Evolutionary conservation across 2,113 vertebrate species (phyloP), one percentile per base, ranked within the genome.

Genomic region (Podiceps cristatus): DNA sequence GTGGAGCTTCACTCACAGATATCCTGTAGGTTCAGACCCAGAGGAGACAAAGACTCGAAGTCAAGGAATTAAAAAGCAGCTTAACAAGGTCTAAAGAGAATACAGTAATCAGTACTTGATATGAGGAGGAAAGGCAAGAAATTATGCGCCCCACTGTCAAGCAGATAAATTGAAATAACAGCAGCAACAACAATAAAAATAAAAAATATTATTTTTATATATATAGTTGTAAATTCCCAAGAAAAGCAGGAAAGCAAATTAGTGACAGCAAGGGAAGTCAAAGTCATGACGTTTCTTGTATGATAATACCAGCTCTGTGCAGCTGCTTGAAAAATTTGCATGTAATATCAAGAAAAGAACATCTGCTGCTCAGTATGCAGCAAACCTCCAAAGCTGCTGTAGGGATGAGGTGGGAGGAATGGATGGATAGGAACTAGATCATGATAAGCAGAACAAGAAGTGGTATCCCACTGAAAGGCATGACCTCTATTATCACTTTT

Each of bases 341-440:
- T 95, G 69, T 40, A 77, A 44, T 89, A 93, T 90, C 40, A 88
- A 72, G 91, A 78, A 78, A 94, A 92, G 82, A 97, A 96, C 96
- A 96, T 97, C 96, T 98, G 96, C 94, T 97, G 73, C 89, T 97
- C 96, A 91, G 93, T 96, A 97, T 97, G 93, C 94, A 72, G 66
- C 42, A 62, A 95, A 35, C 92, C 92, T 95, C 95, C 82, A 91
- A 53, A 84, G 67, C 67, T 90, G 58, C 88, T 73, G 37, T 76
- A 18, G 81, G 83, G 87, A 42, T 83, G 87, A 93, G 67, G 91
- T 95, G 56, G 94, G 91, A 97, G 92, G 88, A 96, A 78, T 8
- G 35, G 90, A 66, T 45, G 66, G 90, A 72, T 85, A 73, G 90
- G 93, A 90, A 62, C 67, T 91, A 74, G 82, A 93, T 89, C 75